phyloP scores from a whole-genome alignment of 2,113 vertebrate genomes.

The Hemichromis elongatus region DNA sequence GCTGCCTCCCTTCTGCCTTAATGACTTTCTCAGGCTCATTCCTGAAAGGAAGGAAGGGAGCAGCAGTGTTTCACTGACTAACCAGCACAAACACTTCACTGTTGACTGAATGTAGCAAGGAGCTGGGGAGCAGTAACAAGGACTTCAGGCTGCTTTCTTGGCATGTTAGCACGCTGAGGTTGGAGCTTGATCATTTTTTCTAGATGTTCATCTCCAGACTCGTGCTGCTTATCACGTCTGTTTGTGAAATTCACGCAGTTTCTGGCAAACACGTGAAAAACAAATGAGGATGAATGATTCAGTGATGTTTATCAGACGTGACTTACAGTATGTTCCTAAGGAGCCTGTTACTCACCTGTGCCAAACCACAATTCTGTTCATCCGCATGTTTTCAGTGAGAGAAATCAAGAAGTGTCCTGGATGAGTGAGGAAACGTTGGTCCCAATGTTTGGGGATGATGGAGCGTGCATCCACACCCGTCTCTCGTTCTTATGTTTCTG shows the following conservation, averaged over 20 bases:
- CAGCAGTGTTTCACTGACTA: background rate
- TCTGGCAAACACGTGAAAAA: background rate
- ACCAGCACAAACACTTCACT: background rate
- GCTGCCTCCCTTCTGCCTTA: background rate
- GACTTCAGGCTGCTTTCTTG: background rate
- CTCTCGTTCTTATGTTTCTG: background rate
- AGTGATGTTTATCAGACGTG: background rate
- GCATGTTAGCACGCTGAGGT: background rate
- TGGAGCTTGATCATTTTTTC: background rate
- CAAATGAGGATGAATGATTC: background rate
- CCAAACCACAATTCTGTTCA: background rate
- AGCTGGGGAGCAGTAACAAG: background rate
- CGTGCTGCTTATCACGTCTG: background rate
- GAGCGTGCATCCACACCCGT: background rate
- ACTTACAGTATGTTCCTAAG: background rate
- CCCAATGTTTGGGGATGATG: background rate
- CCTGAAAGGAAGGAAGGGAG: background rate
- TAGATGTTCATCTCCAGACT: background rate
- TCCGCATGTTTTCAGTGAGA: background rate
- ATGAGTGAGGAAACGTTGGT: background rate
- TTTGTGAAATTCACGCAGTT: background rate
- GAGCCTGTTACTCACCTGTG: background rate
- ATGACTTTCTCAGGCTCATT: background rate
- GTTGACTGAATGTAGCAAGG: background rate
- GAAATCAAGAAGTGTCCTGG: background rate